Evolutionary conservation across 2,797 vertebrate genomes (phyloP).

Genomic region (Pipistrellus pipistrellus): DNA sequence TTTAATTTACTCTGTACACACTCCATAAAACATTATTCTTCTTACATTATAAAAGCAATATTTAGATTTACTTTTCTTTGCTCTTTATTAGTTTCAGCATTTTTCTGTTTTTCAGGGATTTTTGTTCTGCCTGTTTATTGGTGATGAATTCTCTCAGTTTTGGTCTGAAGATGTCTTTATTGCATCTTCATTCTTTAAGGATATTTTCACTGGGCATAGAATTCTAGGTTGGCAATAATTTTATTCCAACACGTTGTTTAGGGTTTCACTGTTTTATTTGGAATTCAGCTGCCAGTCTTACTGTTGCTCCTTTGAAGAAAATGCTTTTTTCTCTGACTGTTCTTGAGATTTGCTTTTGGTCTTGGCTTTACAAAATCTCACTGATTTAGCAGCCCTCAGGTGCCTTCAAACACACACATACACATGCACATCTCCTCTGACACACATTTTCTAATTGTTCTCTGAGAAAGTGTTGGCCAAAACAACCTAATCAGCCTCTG

Average conservation of each 20-base stretch:
- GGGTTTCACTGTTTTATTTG: background rate
- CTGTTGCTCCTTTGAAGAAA: constrained; percentile 1
- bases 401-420: background rate
- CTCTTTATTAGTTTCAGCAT: background rate
- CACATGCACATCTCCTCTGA: background rate
- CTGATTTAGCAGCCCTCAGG: background rate
- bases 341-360: background rate
- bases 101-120: background rate
- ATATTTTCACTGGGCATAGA: background rate
- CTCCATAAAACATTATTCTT: constrained; percentile 11
- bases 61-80: constrained; percentile 31
- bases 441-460: background rate
- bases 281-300: background rate
- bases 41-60: background rate
- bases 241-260: background rate
- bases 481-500: background rate
- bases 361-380: constrained; percentile 9
- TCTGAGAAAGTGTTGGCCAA: background rate
- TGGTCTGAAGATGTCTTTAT: constrained; percentile 11
- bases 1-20: background rate
- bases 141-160: constrained; percentile 1
- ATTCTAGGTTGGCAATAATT: background rate
- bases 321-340: background rate
- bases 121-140: background rate
- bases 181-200: constrained; percentile 35